Percentiles rank a stretch among this genome's conserved stretches.
These are phyloP conservation scores for Carterocephalus palaemon DNA, from an alignment of 2,888 invertebrate species.

Conservation along the genomic window DNA sequence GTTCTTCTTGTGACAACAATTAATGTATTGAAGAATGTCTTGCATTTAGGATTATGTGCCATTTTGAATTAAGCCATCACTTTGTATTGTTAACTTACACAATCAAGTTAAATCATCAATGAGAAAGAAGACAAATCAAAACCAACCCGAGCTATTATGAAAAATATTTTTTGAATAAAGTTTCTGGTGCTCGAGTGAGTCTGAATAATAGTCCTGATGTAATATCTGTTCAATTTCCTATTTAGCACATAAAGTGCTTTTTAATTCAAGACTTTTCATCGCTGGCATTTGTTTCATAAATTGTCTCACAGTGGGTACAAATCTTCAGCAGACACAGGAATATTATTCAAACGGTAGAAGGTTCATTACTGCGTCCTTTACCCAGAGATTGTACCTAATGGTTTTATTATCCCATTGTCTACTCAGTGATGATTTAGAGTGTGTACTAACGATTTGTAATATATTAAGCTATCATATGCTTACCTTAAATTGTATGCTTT, in stretches of 20 bases:
- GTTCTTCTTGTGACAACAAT: no score
- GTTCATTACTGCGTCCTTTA: constrained; percentile 25
- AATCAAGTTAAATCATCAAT: no score
- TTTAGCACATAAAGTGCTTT: constrained; percentile 24
- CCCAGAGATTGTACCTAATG: constrained; percentile 25
- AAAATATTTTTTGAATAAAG: no score
- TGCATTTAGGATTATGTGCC: no score
- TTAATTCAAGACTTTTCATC: constrained; percentile 24
- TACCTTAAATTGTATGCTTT: constrained; percentile 6
- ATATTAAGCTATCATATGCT: constrained; percentile 13
- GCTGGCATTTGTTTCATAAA: constrained; percentile 22
- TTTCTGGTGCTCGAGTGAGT: no score
- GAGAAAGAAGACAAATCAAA: no score
- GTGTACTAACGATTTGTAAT: constrained; percentile 23
- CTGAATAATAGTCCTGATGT: no score
- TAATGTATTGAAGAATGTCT: no score
- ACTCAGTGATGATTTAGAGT: constrained; percentile 22
- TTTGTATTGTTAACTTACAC: no score
- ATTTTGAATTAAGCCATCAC: no score
- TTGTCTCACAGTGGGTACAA: constrained; percentile 23
- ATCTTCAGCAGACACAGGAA: constrained; percentile 24
- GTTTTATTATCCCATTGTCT: constrained; percentile 26
- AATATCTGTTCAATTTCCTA: constrained; percentile 19
- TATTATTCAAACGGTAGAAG: constrained; percentile 26
- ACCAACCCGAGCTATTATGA: constrained; percentile 10